A percentile compares a stretch with the other conserved stretches of the same genome.
Conservation (phyloP, 2,888 invertebrate genomes). For the Diachrysia chrysitis region DNA sequence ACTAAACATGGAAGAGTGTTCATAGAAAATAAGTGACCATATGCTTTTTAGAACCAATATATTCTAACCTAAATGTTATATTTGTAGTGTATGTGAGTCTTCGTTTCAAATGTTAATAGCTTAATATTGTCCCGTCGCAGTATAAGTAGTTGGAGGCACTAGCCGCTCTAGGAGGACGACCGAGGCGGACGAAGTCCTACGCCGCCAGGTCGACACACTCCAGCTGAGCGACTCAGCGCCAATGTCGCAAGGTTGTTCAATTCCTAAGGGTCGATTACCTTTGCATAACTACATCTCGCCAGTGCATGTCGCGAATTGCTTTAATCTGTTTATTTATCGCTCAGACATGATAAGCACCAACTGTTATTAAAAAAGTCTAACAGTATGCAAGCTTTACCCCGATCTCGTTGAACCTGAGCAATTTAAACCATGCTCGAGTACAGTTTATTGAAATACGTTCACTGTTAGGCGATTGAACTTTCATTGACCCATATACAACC, state of each 20-base stretch:
- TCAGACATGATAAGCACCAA: conserved; percentile 35
- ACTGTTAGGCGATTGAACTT: conserved; percentile 46
- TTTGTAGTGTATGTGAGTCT: conserved; percentile 6
- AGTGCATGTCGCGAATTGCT: conserved; percentile 42
- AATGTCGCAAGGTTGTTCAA: conserved; percentile 70
- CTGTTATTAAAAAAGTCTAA: conserved; percentile 16
- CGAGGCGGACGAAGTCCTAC: conserved; percentile 59
- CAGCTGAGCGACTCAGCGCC: conserved; percentile 50
- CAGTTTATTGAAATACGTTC: conserved; percentile 29
- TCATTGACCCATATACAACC: conserved; percentile 54
- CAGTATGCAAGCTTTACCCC: conserved; percentile 19
- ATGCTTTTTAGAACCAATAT: no score
- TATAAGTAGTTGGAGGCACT: conserved; percentile 36
- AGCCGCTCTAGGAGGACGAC: conserved; percentile 52
- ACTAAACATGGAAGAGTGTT: no score
- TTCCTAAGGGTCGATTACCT: conserved; percentile 63
- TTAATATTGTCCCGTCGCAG: conserved; percentile 17
- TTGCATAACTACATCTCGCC: conserved; percentile 49
- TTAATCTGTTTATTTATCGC: conserved; percentile 55
- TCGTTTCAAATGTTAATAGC: not conserved
- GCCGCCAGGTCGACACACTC: conserved; percentile 68
- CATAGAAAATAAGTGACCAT: no score
- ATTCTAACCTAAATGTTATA: no score
- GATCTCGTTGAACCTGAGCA: conserved; percentile 7
- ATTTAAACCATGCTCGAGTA: conserved; percentile 28